Evolutionary conservation across 2,113 vertebrate genomes (phyloP).

Genomic region (Mungos mungo): DNA sequence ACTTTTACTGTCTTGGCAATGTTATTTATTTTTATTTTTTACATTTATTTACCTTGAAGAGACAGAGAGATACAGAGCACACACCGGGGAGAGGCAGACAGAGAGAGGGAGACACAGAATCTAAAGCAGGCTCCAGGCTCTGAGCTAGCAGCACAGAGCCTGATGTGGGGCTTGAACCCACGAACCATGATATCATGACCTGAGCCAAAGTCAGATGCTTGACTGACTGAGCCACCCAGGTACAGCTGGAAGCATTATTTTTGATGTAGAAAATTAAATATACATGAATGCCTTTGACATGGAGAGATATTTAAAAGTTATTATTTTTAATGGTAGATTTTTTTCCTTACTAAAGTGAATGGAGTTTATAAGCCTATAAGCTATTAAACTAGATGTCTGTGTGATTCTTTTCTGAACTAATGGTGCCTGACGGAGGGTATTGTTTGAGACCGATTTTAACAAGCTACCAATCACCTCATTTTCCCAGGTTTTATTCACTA

Average conservation of each 20-base stretch:
- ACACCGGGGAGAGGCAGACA: too few species aligned
- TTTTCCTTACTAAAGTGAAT: neutral
- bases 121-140: too few species aligned
- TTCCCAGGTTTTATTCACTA: neutral
- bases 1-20: neutral
- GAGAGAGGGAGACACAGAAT: too few species aligned
- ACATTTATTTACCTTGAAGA: too few species aligned
- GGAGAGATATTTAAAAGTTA: neutral
- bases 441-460: neutral
- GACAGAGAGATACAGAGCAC: too few species aligned
- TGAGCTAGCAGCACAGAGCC: too few species aligned
- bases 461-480: neutral
- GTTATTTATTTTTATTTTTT: neutral
- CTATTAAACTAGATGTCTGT: neutral
- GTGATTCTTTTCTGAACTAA: neutral
- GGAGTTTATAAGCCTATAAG: neutral
- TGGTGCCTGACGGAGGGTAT: neutral
- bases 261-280: constrained; percentile 1
- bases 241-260: neutral
- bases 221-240: too few species aligned
- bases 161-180: too few species aligned
- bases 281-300: neutral
- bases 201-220: too few species aligned
- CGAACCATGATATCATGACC: too few species aligned
- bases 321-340: neutral